Evolutionary conservation across 2,797 vertebrate species (phyloP).

Genomic region (Masticophis lateralis): DNA sequence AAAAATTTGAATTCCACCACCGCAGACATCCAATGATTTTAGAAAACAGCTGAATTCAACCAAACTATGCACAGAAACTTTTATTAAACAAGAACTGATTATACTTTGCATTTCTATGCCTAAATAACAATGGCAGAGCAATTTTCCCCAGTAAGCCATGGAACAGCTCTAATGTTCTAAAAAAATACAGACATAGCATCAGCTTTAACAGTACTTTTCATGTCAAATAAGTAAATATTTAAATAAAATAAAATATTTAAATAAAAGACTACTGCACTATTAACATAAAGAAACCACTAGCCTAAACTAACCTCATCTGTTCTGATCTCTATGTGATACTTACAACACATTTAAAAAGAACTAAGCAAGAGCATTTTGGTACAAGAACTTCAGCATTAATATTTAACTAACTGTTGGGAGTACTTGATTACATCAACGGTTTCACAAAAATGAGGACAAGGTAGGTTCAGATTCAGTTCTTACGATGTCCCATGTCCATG

Average conservation of each 20-base stretch:
- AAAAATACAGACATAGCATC: neutral
- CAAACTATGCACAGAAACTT: neutral
- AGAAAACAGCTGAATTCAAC: neutral
- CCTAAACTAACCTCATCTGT: neutral
- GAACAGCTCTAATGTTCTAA: neutral
- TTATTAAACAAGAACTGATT: slow-evolving; percentile 7
- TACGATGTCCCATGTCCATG: neutral
- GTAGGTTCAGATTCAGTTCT: neutral
- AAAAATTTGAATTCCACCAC: too few relatives aligned
- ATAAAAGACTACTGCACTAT: neutral
- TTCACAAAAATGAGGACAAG: too few relatives aligned
- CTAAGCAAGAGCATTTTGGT: neutral
- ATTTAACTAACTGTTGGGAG: neutral
- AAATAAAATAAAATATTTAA: too few relatives aligned
- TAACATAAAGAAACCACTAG: neutral
- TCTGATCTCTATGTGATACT: neutral
- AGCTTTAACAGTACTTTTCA: neutral
- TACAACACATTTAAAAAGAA: neutral
- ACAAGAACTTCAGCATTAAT: neutral
- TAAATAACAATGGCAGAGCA: neutral
- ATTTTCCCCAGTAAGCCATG: neutral
- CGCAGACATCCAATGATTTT: neutral
- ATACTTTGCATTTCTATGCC: neutral
- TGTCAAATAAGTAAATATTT: neutral
- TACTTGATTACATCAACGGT: neutral